These are phyloP conservation scores for Empis stercorea DNA, from an alignment of 2,888 invertebrate species.

Conservation along the genomic window DNA sequence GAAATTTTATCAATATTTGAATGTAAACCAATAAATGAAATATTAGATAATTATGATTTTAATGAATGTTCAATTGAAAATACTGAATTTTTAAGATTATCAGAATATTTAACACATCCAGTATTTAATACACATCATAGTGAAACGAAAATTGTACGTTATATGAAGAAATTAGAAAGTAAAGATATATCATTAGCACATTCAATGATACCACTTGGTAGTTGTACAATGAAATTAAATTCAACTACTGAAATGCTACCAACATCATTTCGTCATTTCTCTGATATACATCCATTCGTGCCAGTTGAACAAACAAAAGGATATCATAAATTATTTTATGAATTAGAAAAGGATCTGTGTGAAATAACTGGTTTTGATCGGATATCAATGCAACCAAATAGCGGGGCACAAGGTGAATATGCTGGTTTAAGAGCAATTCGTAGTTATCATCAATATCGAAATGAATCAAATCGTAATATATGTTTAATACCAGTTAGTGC, in stretches of 20 bases:
- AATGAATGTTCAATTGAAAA: conserved; percentile 44
- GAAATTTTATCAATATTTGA: conserved; percentile 83
- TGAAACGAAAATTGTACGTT: conserved; percentile 86
- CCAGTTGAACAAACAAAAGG: conserved; percentile 85
- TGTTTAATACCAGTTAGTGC: conserved; percentile 97
- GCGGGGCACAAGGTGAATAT: conserved; percentile 96
- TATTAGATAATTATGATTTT: conserved; percentile 34
- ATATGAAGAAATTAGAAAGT: conserved; percentile 97
- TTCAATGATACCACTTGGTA: conserved; percentile 98
- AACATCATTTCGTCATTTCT: conserved; percentile 86
- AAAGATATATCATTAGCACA: conserved; percentile 96
- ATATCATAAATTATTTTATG: conserved; percentile 77
- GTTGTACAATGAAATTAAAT: conserved; percentile 99
- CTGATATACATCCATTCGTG: conserved; percentile 93
- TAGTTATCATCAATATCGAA: conserved; percentile 79
- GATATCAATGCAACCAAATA: conserved; percentile 96
- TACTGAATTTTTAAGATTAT: conserved; percentile 62
- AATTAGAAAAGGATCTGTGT: conserved; percentile 86
- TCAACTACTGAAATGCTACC: conserved; percentile 99
- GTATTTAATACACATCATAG: conserved; percentile 91
- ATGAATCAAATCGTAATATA: conserved; percentile 70
- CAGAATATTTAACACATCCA: conserved; percentile 74
- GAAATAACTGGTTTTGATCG: conserved; percentile 95
- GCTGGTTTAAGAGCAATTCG: conserved; percentile 92
- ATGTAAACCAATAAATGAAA: conserved; percentile 46